These are phyloP conservation scores for Psophia crepitans DNA, from an alignment of 2,113 vertebrate species.

Conservation along the genomic window DNA sequence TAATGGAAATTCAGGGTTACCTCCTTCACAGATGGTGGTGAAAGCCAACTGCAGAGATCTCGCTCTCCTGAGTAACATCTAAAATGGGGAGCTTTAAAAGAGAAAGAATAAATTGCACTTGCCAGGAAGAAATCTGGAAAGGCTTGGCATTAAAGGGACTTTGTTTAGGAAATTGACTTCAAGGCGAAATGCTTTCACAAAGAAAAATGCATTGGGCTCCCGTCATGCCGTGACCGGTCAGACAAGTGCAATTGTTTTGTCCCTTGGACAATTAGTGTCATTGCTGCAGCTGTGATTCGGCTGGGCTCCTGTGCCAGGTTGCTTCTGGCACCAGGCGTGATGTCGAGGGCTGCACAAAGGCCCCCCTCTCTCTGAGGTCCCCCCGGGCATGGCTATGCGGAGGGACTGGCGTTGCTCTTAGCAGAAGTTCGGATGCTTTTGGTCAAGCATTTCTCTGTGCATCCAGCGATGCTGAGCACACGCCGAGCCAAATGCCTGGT, in stretches of 20 bases:
- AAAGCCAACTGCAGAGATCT: not conserved
- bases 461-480: fast-evolving
- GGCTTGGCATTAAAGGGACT: not conserved
- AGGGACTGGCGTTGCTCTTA: fast-evolving
- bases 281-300: slow-evolving; percentile 34
- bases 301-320: slow-evolving; percentile 22
- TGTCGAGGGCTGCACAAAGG: not conserved
- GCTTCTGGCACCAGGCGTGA: not conserved
- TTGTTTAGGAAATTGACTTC: not conserved
- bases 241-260: slow-evolving; percentile 45
- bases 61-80: not conserved
- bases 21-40: not conserved
- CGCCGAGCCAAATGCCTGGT: fast-evolving
- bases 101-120: not conserved
- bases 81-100: too few relatives aligned
- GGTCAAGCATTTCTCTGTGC: not conserved
- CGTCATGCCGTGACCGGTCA: not conserved
- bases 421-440: not conserved
- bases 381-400: fast-evolving
- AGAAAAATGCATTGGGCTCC: not conserved
- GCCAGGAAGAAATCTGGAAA: not conserved
- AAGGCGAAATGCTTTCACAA: not conserved
- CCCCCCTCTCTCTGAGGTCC: not conserved
- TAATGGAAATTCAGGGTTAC: not conserved
- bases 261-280: not conserved